Percentiles rank a stretch among this genome's conserved stretches.
phyloP scores from a whole-genome alignment of 2,888 invertebrate species.

The Eupithecia vulgata region DNA sequence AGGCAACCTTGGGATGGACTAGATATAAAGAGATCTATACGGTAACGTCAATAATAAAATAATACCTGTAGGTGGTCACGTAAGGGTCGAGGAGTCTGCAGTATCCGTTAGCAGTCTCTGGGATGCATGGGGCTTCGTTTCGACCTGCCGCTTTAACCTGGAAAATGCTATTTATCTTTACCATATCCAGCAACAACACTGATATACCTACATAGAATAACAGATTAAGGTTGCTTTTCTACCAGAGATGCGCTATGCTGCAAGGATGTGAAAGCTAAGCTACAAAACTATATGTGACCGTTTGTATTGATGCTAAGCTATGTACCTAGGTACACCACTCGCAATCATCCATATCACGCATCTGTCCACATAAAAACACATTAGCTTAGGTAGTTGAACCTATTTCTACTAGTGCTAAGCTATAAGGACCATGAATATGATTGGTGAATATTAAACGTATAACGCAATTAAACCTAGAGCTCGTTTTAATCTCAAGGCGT shows the following conservation, averaged over 20 bases:
- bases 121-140: conserved; percentile 69
- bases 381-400: no score
- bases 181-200: neutral
- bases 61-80: conserved; percentile 61
- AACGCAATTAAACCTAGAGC: no score
- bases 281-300: no score
- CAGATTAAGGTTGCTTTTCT: neutral
- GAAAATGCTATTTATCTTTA: neutral
- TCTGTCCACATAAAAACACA: no score
- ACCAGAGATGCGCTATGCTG: no score
- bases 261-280: no score
- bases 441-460: no score
- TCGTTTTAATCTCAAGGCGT: neutral
- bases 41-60: neutral
- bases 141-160: conserved; percentile 75
- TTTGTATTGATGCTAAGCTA: no score
- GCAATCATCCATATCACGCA: no score
- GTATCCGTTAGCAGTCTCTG: conserved; percentile 62
- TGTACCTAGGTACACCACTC: no score
- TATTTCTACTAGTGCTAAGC: no score
- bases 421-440: no score
- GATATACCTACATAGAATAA: neutral
- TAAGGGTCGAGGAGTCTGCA: conserved; percentile 72
- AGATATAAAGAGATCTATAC: neutral
- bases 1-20: neutral